These are phyloP conservation scores for Battus philenor DNA, from an alignment of 1,140 invertebrate species.

Conservation along the genomic window DNA sequence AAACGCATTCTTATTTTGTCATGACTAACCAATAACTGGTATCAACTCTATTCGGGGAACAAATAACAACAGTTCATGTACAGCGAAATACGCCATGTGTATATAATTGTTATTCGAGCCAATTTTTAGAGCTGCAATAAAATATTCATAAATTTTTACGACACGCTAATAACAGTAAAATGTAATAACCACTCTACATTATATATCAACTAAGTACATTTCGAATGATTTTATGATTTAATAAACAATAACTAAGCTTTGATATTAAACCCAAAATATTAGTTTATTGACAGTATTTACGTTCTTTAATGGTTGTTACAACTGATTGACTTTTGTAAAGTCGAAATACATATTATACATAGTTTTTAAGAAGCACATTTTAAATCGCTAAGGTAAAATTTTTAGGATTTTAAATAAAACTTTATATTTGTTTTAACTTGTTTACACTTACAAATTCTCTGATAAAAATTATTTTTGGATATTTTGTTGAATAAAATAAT, in stretches of 20 bases:
- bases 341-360: too few relatives aligned
- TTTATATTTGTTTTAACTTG: background rate
- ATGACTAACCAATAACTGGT: too few relatives aligned
- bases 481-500: background rate
- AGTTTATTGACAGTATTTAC: too few relatives aligned
- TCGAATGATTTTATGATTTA: background rate
- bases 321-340: too few relatives aligned
- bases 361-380: too few relatives aligned
- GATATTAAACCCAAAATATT: too few relatives aligned
- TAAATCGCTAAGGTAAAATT: background rate
- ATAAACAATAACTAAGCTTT: too few relatives aligned
- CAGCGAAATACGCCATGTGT: conserved; percentile 2
- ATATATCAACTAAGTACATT: conserved; percentile 3
- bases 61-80: background rate
- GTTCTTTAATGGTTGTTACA: too few relatives aligned
- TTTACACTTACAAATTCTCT: background rate
- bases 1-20: too few relatives aligned
- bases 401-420: background rate
- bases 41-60: too few relatives aligned
- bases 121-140: conserved; percentile 22
- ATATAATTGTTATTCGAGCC: conserved; percentile 21
- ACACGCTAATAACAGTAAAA: conserved; percentile 6
- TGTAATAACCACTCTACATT: conserved; percentile 6
- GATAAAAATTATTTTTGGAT: background rate
- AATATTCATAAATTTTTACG: conserved; percentile 29